phyloP scores from a whole-genome alignment of 2,888 invertebrate genomes.

The Odontocolon sp. region DNA sequence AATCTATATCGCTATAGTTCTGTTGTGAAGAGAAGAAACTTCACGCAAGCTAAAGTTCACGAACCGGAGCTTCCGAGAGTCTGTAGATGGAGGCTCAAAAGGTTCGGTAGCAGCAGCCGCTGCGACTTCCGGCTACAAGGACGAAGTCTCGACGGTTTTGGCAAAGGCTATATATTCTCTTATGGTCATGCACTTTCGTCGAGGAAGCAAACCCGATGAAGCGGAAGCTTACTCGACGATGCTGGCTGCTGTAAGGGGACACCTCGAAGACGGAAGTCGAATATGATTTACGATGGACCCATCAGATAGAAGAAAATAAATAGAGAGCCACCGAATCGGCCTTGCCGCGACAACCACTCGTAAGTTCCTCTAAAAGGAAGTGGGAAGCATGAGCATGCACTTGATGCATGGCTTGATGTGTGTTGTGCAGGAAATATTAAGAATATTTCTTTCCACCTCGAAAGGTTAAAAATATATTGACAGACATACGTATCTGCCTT shows the following conservation, averaged over 20 bases:
- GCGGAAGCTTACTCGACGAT: conserved; percentile 61
- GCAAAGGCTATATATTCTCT: conserved; percentile 46
- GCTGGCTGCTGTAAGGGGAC: conserved; percentile 60
- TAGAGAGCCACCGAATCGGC: conserved; percentile 43
- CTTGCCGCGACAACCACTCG: conserved; percentile 33
- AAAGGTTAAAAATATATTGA: not conserved
- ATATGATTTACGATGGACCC: conserved; percentile 57
- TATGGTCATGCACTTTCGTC: conserved; percentile 52
- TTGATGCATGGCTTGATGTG: not conserved
- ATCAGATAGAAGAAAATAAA: conserved; percentile 57
- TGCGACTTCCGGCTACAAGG: conserved; percentile 51
- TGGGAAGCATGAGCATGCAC: conserved; percentile 40
- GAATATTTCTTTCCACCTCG: conserved; percentile 25
- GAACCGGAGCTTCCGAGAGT: conserved; percentile 11
- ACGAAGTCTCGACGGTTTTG: conserved; percentile 32
- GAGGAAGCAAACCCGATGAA: conserved; percentile 35
- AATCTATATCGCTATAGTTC: not conserved
- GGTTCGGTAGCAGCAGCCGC: conserved; percentile 45
- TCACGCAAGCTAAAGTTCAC: conserved; percentile 17
- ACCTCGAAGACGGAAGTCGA: conserved; percentile 55
- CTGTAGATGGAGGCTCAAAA: conserved; percentile 44
- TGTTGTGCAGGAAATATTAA: conserved; percentile 14
- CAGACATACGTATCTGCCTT: not conserved
- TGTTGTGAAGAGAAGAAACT: conserved; percentile 27
- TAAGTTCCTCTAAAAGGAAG: conserved; percentile 34